phyloP scores from a whole-genome alignment of 2,888 invertebrate species.

The Heliothis peltigera region DNA sequence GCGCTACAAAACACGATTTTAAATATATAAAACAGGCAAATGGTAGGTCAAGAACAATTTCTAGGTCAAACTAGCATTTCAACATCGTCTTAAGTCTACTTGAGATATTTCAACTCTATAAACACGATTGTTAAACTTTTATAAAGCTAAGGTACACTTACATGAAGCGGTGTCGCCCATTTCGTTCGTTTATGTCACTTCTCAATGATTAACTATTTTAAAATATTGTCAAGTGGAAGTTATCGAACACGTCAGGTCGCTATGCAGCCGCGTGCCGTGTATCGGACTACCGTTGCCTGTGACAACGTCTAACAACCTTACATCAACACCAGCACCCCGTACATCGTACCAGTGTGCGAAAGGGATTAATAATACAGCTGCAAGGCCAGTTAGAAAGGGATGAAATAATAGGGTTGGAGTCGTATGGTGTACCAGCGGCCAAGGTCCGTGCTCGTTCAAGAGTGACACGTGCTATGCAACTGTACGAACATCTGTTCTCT shows the following conservation, averaged over 20 bases:
- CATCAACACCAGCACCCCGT: slow-evolving; percentile 80
- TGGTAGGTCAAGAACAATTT: slow-evolving; percentile 64
- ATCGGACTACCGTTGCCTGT: slow-evolving; percentile 85
- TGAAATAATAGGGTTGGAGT: slow-evolving; percentile 75
- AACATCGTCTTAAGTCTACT: slow-evolving; percentile 26
- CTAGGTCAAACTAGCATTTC: slow-evolving; percentile 61
- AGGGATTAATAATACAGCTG: slow-evolving; percentile 70
- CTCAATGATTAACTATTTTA: slow-evolving; percentile 54
- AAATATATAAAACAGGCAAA: slow-evolving; percentile 22
- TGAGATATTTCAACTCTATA: slow-evolving; percentile 23
- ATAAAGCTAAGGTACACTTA: slow-evolving; percentile 39
- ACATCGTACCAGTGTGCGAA: slow-evolving; percentile 71
- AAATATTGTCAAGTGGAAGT: slow-evolving; percentile 78
- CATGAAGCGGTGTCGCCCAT: slow-evolving; percentile 36
- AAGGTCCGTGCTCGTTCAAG: slow-evolving; percentile 83
- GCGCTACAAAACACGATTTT: background rate
- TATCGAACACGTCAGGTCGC: slow-evolving; percentile 75
- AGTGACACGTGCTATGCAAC: slow-evolving; percentile 82
- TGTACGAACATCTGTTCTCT: slow-evolving; percentile 81
- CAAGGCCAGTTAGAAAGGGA: slow-evolving; percentile 70
- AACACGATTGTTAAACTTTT: slow-evolving; percentile 18
- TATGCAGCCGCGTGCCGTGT: slow-evolving; percentile 78
- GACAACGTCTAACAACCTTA: slow-evolving; percentile 87
- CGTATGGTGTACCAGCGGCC: slow-evolving; percentile 75
- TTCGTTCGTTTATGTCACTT: slow-evolving; percentile 33